Conservation (phyloP, 2,888 invertebrate genomes). For the Megaustenia siamemsis region DNA sequence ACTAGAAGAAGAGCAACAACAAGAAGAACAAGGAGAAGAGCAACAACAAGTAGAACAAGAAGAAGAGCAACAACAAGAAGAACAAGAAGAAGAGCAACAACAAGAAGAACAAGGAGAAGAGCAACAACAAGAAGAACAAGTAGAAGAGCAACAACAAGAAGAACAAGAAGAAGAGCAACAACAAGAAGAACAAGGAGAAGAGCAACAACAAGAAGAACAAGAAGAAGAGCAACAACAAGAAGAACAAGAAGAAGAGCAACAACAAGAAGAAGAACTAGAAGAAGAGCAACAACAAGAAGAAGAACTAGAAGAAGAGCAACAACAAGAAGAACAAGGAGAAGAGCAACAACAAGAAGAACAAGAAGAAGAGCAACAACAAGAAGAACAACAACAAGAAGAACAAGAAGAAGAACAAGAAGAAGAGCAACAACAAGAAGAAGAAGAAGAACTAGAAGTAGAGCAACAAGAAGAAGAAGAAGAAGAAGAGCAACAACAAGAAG, state of each 20-base stretch:
- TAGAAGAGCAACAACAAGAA: no score
- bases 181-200: no score
- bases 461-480: neutral
- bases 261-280: conserved; percentile 28
- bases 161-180: no score
- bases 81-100: no score
- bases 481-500: neutral
- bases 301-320: conserved; percentile 14
- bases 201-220: no score
- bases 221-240: conserved; percentile 5
- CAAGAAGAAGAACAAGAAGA: neutral
- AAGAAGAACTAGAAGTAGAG: neutral
- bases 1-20: no score
- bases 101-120: no score
- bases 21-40: no score
- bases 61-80: no score
- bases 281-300: conserved; percentile 44
- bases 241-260: neutral
- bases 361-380: neutral
- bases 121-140: no score
- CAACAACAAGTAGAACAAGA: no score
- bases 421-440: neutral
- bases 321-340: neutral
- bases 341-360: neutral
- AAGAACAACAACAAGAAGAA: neutral